Base-by-base conservation (phyloP, 37 sponge, comb jelly and placozoan species). In the Cliona cf. orientalis region DNA sequence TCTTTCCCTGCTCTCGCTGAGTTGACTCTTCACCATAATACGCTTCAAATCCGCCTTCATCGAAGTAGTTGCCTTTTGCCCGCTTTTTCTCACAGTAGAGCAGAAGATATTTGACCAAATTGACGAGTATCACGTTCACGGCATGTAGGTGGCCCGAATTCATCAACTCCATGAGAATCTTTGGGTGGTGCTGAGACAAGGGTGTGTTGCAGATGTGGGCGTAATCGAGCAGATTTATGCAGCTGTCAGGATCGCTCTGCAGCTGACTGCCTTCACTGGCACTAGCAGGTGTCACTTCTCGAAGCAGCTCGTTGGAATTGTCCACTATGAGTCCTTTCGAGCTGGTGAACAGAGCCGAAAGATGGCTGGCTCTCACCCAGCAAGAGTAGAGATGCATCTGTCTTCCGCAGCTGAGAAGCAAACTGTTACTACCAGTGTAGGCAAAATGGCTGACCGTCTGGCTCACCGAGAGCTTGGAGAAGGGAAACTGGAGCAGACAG, bases 131-230 rank as follows among this genome's bases (percentile, higher is more conserved):
- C 6, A 72, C 42, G 60, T 91, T 91, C 3, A 94, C 95, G 23
- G 78, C 69, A 14, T 74, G 43, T 5, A 98, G 70, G 65, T 83
- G 88, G 7, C 99, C 92, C 0, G 85, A 86, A 63, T 89, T 83
- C 78, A 98, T 78, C 67, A 98, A 57, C 75, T 98, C 91, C 41
- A 76, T 70, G 22, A 98, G 75, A 31, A 91, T 84, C 58, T 83
- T 72, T 19, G 99, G 99, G 57, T 98, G 99, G 59, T 96, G 96
- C 83, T 98, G 97, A 39, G 96, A 93, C 5, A 94, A 76, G 3
- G 85, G 57, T 32, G 61, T 84, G 34, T 90, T 84, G 40, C 69
- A 42, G 5, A 86, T 61, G 28, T 84, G 86, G 14, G 90, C 90
- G 58, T 84, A 84, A 46, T 90, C 81, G 29, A 90, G 53, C 36